These are phyloP conservation scores for Acropternis orthonyx DNA, from an alignment of 2,797 vertebrate species.

Conservation along the genomic window DNA sequence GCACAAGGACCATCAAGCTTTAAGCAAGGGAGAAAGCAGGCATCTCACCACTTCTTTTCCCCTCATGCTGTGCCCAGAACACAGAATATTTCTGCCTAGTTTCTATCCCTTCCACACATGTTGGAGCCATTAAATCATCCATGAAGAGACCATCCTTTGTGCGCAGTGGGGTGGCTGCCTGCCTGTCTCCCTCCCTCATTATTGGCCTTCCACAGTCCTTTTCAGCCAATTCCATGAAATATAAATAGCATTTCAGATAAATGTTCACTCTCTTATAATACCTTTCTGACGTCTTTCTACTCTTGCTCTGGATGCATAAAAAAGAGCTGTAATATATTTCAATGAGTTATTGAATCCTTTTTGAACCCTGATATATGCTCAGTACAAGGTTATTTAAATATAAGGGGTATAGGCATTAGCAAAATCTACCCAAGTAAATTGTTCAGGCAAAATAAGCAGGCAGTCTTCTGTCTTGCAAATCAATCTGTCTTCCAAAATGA, in stretches of 20 bases:
- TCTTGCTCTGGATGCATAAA: not conserved
- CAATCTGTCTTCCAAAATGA: not conserved
- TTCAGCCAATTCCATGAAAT: slow-evolving; percentile 52
- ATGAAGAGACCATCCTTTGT: not conserved
- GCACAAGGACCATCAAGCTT: not conserved
- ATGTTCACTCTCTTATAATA: not conserved
- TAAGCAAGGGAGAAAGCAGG: not conserved
- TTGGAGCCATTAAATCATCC: slow-evolving; percentile 25
- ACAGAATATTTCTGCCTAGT: not conserved
- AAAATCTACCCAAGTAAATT: slow-evolving; percentile 34
- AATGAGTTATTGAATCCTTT: not conserved
- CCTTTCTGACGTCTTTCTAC: not conserved
- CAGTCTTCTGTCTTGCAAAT: slow-evolving; percentile 38
- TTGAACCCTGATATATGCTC: not conserved
- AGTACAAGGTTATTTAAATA: slow-evolving; percentile 26
- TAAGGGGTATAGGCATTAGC: slow-evolving; percentile 9
- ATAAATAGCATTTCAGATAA: slow-evolving; percentile 56
- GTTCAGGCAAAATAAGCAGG: slow-evolving; percentile 19
- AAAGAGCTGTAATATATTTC: not conserved
- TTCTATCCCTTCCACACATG: not conserved
- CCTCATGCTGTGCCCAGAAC: not conserved
- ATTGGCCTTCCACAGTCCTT: slow-evolving; percentile 8
- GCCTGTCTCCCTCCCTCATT: slow-evolving; percentile 1
- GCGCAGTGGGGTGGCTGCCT: not conserved
- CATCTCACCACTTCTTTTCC: not conserved